Conservation (phyloP, 2,113 vertebrate species). For the Catharus bicknelli region DNA sequence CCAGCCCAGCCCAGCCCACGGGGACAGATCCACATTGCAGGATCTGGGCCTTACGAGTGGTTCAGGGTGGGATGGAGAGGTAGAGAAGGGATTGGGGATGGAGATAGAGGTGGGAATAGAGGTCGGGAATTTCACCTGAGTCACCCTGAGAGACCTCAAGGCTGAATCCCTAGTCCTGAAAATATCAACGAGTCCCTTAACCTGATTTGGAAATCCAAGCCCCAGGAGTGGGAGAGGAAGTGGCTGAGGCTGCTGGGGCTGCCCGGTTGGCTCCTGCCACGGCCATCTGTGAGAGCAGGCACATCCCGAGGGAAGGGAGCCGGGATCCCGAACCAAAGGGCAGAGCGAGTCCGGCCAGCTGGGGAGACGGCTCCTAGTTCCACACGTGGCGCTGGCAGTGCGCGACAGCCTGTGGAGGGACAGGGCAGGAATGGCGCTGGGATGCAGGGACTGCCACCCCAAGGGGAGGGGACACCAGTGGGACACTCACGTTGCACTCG, state of each 20-base stretch:
- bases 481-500: constrained; percentile 82
- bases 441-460: no score
- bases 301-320: neutral
- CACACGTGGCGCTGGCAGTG: constrained; percentile 90
- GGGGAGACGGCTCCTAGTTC: constrained; percentile 70
- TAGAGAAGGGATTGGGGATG: neutral
- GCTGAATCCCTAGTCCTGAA: neutral
- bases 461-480: accelerated
- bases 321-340: neutral
- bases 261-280: neutral
- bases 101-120: neutral
- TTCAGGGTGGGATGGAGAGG: neutral
- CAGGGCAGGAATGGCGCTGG: accelerated
- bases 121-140: neutral
- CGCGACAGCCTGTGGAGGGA: constrained; percentile 78
- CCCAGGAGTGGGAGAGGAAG: neutral
- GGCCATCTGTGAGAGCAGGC: neutral
- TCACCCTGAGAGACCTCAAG: neutral
- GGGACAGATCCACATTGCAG: accelerated
- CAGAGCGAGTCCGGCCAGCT: neutral
- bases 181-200: constrained; percentile 5
- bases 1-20: neutral
- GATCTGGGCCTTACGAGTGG: neutral
- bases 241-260: neutral
- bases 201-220: constrained; percentile 37